Percentiles rank a stretch among this genome's conserved stretches.
phyloP scores from a whole-genome alignment of 2,888 invertebrate species.

The Cheilosia soror region DNA sequence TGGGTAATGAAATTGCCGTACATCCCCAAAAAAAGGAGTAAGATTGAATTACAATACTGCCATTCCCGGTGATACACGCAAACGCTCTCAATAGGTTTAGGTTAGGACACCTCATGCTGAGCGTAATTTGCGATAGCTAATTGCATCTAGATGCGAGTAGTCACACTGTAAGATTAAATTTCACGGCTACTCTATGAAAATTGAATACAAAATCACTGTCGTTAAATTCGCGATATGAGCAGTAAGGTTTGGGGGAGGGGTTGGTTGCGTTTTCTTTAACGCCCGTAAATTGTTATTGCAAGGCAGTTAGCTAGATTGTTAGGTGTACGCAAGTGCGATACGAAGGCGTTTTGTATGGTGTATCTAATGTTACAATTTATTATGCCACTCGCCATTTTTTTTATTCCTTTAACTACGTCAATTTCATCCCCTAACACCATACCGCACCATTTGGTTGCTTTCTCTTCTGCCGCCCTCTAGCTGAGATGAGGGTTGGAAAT shows the following conservation, averaged over 20 bases:
- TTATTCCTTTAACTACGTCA: conserved; percentile 55
- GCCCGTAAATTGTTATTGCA: conserved; percentile 50
- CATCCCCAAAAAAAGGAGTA: conserved; percentile 18
- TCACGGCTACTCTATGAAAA: conserved; percentile 51
- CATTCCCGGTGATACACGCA: conserved; percentile 23
- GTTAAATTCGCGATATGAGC: conserved; percentile 50
- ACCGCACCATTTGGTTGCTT: conserved; percentile 18
- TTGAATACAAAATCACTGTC: conserved; percentile 53
- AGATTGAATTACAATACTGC: conserved; percentile 61
- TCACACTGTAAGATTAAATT: conserved; percentile 41
- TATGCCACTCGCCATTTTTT: conserved; percentile 72
- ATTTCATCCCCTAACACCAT: conserved; percentile 58
- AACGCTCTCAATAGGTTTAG: conserved; percentile 9
- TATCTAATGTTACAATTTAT: conserved; percentile 73
- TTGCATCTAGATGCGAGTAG: conserved; percentile 28
- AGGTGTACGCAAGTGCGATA: conserved; percentile 71
- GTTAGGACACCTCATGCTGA: conserved; percentile 27
- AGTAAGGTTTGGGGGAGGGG: conserved; percentile 26
- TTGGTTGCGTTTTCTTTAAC: conserved; percentile 16
- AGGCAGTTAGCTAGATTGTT: conserved; percentile 67
- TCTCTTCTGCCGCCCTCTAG: conserved; percentile 20
- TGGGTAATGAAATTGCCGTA: conserved; percentile 53
- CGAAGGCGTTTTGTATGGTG: conserved; percentile 68
- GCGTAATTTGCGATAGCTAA: conserved; percentile 59
- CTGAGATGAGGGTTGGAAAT: conserved; percentile 47